Base-by-base conservation (phyloP, 1,140 invertebrate species). In the Lepidostoma basale region DNA sequence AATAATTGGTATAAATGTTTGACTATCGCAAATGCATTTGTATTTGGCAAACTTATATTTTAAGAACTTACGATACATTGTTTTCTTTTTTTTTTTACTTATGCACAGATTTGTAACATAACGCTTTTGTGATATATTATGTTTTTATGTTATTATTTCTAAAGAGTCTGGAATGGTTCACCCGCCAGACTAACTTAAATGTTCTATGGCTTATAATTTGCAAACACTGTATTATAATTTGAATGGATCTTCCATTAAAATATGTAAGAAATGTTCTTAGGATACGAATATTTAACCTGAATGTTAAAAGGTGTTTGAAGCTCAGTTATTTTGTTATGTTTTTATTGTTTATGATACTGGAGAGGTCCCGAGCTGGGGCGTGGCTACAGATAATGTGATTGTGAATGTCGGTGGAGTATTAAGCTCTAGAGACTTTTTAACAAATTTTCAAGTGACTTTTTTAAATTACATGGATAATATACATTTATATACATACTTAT, bases 381-480 rank as follows among this genome's bases (percentile, higher is more conserved):
- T 39, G 62, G 20, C 33, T 40, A 52, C 39, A 26, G 59, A 67
- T 62, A 47, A 52, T 62, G 67, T 69, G 70, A 72, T 62, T 60
- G 64, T 63, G 36, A 26, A 45, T 45, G 47, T 65, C 40, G 30
- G 70, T 72, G 70, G 67, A 72, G 56, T 64, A 67, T 72, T 66
- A 72, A 72, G 67, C 70, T 72, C 66, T 68, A 66, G 67, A 72
- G 70, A 72, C 70, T 67, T 69, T 60, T 68, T 73, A 73, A 73
- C 71, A 73, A 73, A 73, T 73, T 73, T 73, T 63, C 65, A 73
- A 73, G 67, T 73, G 71, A 73, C 67, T 69, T 73, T 73, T 69
- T 73, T 66, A 68, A 72, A 68, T 72, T 69, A 72, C 63, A 72
- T 63, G 54, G 52, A 72, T 68, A 72, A 68, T 68, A 26, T 60